These are phyloP conservation scores for Mythimna ferrago DNA, from an alignment of 2,888 invertebrate species.

Conservation along the genomic window DNA sequence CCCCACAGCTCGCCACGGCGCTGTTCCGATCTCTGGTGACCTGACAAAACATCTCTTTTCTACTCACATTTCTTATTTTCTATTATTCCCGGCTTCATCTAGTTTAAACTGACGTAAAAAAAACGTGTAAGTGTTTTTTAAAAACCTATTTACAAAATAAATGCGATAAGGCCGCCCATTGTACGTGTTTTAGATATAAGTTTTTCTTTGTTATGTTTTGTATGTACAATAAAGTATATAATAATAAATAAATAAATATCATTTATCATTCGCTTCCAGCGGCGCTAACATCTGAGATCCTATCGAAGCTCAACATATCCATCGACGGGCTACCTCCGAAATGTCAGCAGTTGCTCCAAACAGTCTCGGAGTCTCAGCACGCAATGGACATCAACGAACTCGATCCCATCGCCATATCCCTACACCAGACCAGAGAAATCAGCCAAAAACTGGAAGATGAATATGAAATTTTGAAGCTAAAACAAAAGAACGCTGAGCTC, in stretches of 20 bases:
- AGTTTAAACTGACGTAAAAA: too few species aligned
- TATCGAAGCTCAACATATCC: constrained; percentile 78
- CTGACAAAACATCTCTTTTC: too few species aligned
- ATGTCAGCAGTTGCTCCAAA: constrained; percentile 75
- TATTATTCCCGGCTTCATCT: neutral
- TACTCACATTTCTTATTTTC: too few species aligned
- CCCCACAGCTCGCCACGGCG: too few species aligned
- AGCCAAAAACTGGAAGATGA: constrained; percentile 78
- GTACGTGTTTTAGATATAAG: too few species aligned
- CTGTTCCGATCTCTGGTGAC: too few species aligned
- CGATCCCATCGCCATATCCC: constrained; percentile 77
- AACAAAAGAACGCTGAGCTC: constrained; percentile 79
- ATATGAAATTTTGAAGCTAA: constrained; percentile 80
- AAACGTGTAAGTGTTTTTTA: too few species aligned
- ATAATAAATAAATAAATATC: too few species aligned
- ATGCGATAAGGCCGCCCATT: too few species aligned
- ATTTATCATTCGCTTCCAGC: constrained; percentile 68
- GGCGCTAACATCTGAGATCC: constrained; percentile 73
- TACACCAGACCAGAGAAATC: constrained; percentile 74
- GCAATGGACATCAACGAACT: constrained; percentile 71
- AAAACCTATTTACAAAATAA: too few species aligned
- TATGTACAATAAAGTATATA: too few species aligned
- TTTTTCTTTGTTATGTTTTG: too few species aligned
- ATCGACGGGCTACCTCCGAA: constrained; percentile 80
- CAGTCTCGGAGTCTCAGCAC: constrained; percentile 70